These are phyloP conservation scores for Pterois miles DNA, from an alignment of 2,797 vertebrate genomes.

Conservation along the genomic window DNA sequence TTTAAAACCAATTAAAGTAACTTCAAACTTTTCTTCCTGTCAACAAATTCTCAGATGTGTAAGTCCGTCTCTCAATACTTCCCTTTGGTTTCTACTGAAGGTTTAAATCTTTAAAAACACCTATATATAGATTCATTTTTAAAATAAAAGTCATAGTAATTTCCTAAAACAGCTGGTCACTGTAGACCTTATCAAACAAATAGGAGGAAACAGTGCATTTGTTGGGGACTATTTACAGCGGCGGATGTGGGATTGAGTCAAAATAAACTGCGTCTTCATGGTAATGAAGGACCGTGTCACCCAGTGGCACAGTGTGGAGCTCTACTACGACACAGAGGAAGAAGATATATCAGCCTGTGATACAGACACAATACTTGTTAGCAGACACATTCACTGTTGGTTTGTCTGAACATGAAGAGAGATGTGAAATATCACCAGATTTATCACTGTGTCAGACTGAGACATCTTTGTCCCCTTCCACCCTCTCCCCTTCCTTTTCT, in stretches of 20 bases:
- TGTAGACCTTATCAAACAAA: not conserved
- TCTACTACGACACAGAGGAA: not conserved
- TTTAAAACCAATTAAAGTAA: not conserved
- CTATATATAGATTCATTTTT: not conserved
- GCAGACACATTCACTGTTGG: not conserved
- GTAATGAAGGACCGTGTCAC: not conserved
- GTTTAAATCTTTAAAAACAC: not conserved
- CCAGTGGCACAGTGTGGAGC: not conserved
- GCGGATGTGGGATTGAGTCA: not conserved
- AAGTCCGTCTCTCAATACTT: not conserved
- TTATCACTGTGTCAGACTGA: not conserved
- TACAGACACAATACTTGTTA: not conserved
- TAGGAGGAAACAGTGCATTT: not conserved
- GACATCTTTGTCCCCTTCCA: not conserved
- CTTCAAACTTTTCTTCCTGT: not conserved
- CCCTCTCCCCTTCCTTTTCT: not conserved
- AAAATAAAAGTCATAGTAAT: not conserved
- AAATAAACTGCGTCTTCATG: not conserved
- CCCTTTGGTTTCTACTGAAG: not conserved
- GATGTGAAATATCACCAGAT: not conserved
- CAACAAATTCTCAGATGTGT: not conserved
- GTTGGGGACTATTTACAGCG: not conserved
- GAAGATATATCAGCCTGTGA: not conserved
- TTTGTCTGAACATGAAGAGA: not conserved
- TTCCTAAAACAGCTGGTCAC: not conserved